phyloP scores from a whole-genome alignment of 1,140 invertebrate genomes.

The Trachymyrmex cornetzi region DNA sequence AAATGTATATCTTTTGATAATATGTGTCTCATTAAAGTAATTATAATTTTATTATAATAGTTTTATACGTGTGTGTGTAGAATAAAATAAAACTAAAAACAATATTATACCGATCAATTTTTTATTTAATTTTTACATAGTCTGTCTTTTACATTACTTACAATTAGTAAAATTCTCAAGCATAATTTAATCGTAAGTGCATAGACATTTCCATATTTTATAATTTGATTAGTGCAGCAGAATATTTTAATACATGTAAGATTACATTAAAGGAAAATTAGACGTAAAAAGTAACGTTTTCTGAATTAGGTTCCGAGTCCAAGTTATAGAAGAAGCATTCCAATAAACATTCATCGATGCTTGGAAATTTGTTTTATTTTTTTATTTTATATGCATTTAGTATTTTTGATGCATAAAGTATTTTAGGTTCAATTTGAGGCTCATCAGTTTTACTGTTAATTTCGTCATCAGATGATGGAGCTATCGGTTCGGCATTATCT shows the following conservation, averaged over 20 bases:
- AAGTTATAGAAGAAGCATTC: background rate
- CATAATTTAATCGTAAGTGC: background rate
- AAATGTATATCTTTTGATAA: too few relatives aligned
- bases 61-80: too few relatives aligned
- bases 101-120: background rate
- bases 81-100: background rate
- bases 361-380: background rate
- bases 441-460: too few relatives aligned
- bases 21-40: too few relatives aligned
- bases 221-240: background rate
- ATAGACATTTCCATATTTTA: background rate
- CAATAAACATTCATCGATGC: background rate
- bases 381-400: too few relatives aligned
- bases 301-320: background rate
- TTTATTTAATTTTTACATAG: background rate
- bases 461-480: too few relatives aligned
- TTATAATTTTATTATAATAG: too few relatives aligned
- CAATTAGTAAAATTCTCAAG: too few relatives aligned
- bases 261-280: background rate
- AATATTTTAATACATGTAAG: background rate
- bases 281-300: background rate
- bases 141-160: too few relatives aligned
- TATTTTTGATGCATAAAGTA: too few relatives aligned
- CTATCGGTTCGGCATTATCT: too few relatives aligned
- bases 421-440: too few relatives aligned